These are phyloP conservation scores for Rhea pennata DNA, from an alignment of 2,113 vertebrate genomes.

Conservation along the genomic window DNA sequence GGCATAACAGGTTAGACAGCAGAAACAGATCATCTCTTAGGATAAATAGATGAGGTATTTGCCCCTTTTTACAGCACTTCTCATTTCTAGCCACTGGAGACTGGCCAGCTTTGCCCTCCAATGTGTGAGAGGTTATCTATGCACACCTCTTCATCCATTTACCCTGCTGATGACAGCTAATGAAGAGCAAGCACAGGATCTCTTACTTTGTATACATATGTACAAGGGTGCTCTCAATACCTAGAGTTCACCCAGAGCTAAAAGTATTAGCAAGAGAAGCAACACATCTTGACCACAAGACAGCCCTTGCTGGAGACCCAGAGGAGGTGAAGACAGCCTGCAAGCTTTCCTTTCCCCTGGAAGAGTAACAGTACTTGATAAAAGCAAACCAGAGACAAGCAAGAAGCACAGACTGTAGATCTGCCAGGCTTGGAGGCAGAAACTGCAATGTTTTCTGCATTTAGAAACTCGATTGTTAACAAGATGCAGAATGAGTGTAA, in stretches of 20 bases:
- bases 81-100: not conserved
- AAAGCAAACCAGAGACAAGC: not conserved
- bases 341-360: not conserved
- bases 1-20: slow-evolving; percentile 10
- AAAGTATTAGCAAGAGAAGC: not conserved
- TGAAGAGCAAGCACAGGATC: not conserved
- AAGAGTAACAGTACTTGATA: not conserved
- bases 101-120: not conserved
- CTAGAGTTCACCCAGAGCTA: not conserved
- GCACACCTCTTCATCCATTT: not conserved
- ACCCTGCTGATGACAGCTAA: not conserved
- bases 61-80: slow-evolving; percentile 4
- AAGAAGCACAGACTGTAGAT: not conserved
- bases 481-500: not conserved
- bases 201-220: not conserved
- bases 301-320: not conserved
- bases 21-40: slow-evolving; percentile 25
- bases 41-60: slow-evolving; percentile 22
- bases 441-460: not conserved
- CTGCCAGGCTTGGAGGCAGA: not conserved
- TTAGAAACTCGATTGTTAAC: not conserved
- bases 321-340: not conserved
- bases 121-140: accelerated
- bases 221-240: not conserved
- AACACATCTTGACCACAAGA: not conserved